phyloP scores from a whole-genome alignment of 2,113 vertebrate genomes.

The Hippopotamus amphibius region DNA sequence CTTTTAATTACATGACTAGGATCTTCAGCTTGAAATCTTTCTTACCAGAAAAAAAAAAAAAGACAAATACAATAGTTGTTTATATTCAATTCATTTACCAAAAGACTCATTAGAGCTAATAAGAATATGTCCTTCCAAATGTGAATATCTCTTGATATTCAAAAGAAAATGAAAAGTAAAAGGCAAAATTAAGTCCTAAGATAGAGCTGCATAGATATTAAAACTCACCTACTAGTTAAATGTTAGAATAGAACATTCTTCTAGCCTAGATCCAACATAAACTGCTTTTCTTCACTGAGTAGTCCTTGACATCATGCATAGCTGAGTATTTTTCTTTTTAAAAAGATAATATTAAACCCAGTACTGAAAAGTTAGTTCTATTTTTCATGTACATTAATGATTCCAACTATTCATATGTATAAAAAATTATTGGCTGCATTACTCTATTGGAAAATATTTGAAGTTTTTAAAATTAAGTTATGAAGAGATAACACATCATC shows the following conservation, averaged over 20 bases:
- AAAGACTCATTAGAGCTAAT: constrained; percentile 54
- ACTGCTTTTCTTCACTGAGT: constrained; percentile 23
- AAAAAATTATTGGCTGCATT: not conserved
- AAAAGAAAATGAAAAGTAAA: constrained; percentile 70
- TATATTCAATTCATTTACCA: constrained; percentile 70
- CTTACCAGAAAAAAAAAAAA: constrained; percentile 16
- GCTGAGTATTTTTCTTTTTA: constrained; percentile 16
- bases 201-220: constrained; percentile 8
- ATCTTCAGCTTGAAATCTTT: constrained; percentile 67
- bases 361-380: constrained; percentile 17
- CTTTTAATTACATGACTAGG: constrained; percentile 71
- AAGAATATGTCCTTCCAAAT: constrained; percentile 61
- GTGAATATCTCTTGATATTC: constrained; percentile 40
- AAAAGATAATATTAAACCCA: constrained; percentile 46
- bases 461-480: constrained; percentile 41
- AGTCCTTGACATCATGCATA: constrained; percentile 48
- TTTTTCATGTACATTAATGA: constrained; percentile 1
- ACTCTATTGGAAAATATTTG: constrained; percentile 33
- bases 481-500: not conserved
- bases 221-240: constrained; percentile 61
- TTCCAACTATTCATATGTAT: not conserved
- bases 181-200: constrained; percentile 31
- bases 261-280: constrained; percentile 15
- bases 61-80: constrained; percentile 63
- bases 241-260: constrained; percentile 12